A percentile compares a stretch with the other conserved stretches of the same genome.
Conservation (phyloP, 2,888 invertebrate species). For the Drosophila maculinotata region DNA sequence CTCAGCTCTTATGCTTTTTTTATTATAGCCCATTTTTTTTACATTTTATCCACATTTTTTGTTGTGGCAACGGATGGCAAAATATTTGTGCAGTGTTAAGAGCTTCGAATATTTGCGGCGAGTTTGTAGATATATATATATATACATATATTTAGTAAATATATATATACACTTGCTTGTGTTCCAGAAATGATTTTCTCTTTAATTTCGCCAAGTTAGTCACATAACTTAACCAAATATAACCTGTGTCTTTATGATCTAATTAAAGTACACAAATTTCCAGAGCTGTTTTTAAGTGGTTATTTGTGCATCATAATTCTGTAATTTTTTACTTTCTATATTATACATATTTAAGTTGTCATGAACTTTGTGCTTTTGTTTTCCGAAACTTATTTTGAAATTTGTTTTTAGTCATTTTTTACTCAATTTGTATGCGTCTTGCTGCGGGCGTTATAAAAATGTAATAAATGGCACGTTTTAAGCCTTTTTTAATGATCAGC, state of each 20-base stretch:
- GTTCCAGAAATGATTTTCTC: conserved; percentile 8
- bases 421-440: conserved; percentile 21
- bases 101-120: conserved; percentile 41
- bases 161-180: conserved; percentile 3
- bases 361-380: not conserved
- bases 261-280: no score
- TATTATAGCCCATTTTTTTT: conserved; percentile 35
- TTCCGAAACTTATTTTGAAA: conserved; percentile 20
- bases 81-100: conserved; percentile 46
- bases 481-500: conserved; percentile 76
- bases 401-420: conserved; percentile 13
- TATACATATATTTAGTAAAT: conserved; percentile 7
- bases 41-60: conserved; percentile 27
- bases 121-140: conserved; percentile 10
- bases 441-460: conserved; percentile 57
- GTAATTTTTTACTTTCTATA: not conserved
- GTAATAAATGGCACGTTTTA: conserved; percentile 64
- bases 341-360: conserved; percentile 2
- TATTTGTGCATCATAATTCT: no score
- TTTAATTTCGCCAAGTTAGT: not conserved
- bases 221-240: not conserved
- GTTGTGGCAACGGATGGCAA: conserved; percentile 36
- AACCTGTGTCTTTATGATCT: not conserved
- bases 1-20: conserved; percentile 42
- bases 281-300: no score